Evolutionary conservation across 1,140 invertebrate genomes (phyloP).

Genomic region (Cotesia glomerata): DNA sequence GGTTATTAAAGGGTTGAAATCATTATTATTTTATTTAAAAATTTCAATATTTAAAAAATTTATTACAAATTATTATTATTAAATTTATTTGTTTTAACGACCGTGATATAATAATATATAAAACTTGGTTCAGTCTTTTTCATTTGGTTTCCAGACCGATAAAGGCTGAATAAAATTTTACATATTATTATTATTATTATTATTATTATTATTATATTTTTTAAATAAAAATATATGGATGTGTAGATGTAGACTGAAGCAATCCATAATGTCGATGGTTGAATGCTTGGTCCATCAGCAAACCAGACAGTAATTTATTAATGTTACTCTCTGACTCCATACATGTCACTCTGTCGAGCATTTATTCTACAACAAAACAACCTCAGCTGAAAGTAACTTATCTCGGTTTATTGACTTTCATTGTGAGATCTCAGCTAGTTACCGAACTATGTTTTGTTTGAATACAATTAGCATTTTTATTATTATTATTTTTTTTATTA

Average conservation of each 20-base stretch:
- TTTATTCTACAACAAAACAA: slow-evolving; percentile 31
- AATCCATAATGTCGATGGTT: background rate
- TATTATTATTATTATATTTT: too few species aligned
- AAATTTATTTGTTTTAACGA: too few species aligned
- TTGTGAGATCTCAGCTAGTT: slow-evolving; percentile 44
- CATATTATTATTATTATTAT: too few species aligned
- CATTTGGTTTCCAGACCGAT: too few species aligned
- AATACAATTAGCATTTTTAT: slow-evolving; percentile 12
- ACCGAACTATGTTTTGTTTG: slow-evolving; percentile 33
- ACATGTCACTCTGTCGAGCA: background rate
- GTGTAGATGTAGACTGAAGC: background rate
- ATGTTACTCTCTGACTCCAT: slow-evolving; percentile 45
- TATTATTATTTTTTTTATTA: slow-evolving; percentile 11
- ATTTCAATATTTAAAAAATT: too few species aligned
- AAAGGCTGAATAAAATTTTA: too few species aligned
- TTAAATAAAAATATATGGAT: too few species aligned
- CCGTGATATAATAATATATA: too few species aligned
- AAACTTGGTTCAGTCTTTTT: too few species aligned
- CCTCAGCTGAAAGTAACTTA: slow-evolving; percentile 48
- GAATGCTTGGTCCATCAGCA: slow-evolving; percentile 34
- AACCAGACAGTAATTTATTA: slow-evolving; percentile 60
- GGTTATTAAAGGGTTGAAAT: slow-evolving; percentile 16
- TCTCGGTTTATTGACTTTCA: slow-evolving; percentile 59
- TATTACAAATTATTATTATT: too few species aligned
- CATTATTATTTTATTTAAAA: too few species aligned